Conservation (phyloP, 2,888 invertebrate genomes). For the Lycaena phlaeas region DNA sequence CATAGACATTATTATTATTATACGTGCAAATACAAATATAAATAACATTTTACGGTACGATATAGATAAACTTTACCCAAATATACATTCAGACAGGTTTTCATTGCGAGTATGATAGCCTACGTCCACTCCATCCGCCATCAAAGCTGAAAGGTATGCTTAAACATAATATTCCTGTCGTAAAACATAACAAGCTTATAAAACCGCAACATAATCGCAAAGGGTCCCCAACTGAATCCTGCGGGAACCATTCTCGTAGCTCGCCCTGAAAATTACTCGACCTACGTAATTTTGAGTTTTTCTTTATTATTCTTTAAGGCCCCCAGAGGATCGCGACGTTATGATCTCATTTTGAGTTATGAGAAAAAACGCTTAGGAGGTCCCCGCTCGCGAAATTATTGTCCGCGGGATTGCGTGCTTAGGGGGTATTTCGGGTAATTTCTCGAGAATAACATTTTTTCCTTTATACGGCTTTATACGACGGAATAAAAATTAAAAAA, state of each 20-base stretch:
- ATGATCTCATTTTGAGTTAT: constrained; percentile 72
- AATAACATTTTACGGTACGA: not conserved
- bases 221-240: constrained; percentile 52
- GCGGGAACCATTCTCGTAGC: constrained; percentile 52
- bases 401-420: constrained; percentile 57
- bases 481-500: constrained; percentile 3
- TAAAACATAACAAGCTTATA: constrained; percentile 71
- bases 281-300: constrained; percentile 65
- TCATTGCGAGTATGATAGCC: not conserved
- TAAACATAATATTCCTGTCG: constrained; percentile 39
- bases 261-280: constrained; percentile 68
- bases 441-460: constrained; percentile 10
- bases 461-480: not conserved
- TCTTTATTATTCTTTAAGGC: constrained; percentile 66
- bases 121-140: constrained; percentile 26
- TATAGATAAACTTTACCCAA: not conserved
- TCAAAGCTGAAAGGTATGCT: constrained; percentile 30
- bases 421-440: constrained; percentile 28
- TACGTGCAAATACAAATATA: no score
- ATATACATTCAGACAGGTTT: constrained; percentile 1
- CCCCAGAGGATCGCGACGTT: constrained; percentile 63
- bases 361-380: constrained; percentile 64
- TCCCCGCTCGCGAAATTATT: constrained; percentile 54
- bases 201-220: constrained; percentile 63
- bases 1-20: no score